These are phyloP conservation scores for Drosophila biarmipes DNA, from an alignment of 1,140 invertebrate genomes.

Conservation along the genomic window DNA sequence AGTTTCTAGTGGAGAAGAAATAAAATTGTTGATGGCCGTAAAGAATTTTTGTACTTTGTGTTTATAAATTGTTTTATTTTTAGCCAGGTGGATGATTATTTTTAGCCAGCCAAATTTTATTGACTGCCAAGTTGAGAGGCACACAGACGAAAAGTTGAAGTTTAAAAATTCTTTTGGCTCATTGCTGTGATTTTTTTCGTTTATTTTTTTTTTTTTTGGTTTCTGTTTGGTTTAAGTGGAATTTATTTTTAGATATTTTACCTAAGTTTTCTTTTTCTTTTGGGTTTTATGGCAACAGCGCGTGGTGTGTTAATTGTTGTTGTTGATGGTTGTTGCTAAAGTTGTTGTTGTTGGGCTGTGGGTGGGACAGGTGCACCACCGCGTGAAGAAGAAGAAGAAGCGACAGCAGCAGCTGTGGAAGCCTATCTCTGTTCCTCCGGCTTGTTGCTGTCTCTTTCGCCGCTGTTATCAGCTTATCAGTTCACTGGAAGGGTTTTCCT, in stretches of 20 bases:
- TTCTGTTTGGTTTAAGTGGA: constrained; percentile 61
- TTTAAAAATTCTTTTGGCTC: constrained; percentile 54
- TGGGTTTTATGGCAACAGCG: constrained; percentile 61
- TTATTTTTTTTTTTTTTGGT: constrained; percentile 38
- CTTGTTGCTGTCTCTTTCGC: constrained; percentile 32
- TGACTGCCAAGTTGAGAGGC: constrained; percentile 32
- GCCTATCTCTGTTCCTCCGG: constrained; percentile 39
- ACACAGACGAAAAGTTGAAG: constrained; percentile 45
- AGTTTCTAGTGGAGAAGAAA: constrained; percentile 46
- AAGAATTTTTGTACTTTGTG: constrained; percentile 41
- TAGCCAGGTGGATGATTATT: constrained; percentile 45
- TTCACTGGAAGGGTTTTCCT: constrained; percentile 26
- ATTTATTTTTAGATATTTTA: constrained; percentile 84
- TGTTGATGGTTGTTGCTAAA: constrained; percentile 36
- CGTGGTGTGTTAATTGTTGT: constrained; percentile 55
- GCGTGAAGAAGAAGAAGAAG: constrained; percentile 29
- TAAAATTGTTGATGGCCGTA: constrained; percentile 53
- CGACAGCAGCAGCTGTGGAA: constrained; percentile 38
- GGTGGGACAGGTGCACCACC: constrained; percentile 52
- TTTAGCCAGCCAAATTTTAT: constrained; percentile 38
- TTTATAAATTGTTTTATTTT: constrained; percentile 49
- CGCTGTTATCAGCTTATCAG: constrained; percentile 53
- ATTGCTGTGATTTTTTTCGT: constrained; percentile 39
- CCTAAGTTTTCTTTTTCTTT: constrained; percentile 78
- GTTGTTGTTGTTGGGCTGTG: constrained; percentile 37